Evolutionary conservation across 2,888 invertebrate species (phyloP).

Genomic region (Tribolium freemani): DNA sequence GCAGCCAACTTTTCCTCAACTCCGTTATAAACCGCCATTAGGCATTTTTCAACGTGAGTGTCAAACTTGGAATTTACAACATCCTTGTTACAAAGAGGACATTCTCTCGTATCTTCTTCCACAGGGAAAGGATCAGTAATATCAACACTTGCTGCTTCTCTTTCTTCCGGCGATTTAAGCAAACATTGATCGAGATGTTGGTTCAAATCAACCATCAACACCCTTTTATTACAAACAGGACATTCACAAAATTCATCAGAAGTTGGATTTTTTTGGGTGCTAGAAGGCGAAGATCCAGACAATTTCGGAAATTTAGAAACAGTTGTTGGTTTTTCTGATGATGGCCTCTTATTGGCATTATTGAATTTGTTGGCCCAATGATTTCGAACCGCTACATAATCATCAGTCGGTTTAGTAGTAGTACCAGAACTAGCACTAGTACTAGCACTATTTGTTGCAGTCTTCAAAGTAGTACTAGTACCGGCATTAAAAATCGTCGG

Average conservation of each 20-base stretch:
- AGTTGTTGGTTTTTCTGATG: constrained; percentile 34
- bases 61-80: constrained; percentile 59
- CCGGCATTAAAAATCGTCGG: constrained; percentile 5
- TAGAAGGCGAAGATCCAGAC: neutral
- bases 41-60: constrained; percentile 69
- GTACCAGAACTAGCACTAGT: constrained; percentile 46
- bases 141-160: constrained; percentile 26
- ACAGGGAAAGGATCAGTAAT: constrained; percentile 31
- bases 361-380: constrained; percentile 66
- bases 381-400: constrained; percentile 63
- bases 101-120: constrained; percentile 56
- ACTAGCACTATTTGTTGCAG: constrained; percentile 4
- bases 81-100: constrained; percentile 69
- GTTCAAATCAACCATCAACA: constrained; percentile 42
- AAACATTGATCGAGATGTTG: constrained; percentile 34
- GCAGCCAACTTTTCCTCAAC: constrained; percentile 62
- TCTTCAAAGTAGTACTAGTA: neutral
- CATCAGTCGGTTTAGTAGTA: constrained; percentile 32
- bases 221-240: constrained; percentile 64
- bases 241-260: constrained; percentile 56
- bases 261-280: constrained; percentile 29
- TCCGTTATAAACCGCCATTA: constrained; percentile 68
- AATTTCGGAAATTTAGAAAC: constrained; percentile 10
- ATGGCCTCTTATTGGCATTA: constrained; percentile 25
- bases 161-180: neutral